Evolutionary conservation across 2,888 invertebrate genomes (phyloP).

Genomic region (Philonicus albiceps): DNA sequence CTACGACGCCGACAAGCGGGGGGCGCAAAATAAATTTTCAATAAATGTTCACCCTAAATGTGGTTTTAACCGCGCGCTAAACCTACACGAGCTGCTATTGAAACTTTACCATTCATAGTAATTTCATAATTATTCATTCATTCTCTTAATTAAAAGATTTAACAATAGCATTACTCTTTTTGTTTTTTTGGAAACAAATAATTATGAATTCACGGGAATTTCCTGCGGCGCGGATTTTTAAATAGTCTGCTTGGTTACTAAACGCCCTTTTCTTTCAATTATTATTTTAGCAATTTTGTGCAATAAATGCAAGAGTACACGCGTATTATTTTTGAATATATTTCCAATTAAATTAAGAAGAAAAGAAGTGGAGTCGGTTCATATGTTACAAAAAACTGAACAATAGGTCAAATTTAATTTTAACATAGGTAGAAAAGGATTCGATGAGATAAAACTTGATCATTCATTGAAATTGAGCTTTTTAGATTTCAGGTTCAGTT

Average conservation of each 20-base stretch:
- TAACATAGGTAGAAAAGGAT: no score
- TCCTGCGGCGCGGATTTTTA: neutral
- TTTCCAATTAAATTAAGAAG: neutral
- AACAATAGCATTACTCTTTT: neutral
- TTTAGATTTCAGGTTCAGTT: no score
- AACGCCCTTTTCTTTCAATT: neutral
- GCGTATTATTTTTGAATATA: neutral
- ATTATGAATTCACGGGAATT: neutral
- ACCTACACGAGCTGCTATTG: neutral
- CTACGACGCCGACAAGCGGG: neutral
- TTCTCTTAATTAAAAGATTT: neutral
- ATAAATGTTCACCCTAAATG: neutral
- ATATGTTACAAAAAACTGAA: no score
- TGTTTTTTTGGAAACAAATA: neutral
- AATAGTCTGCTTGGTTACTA: neutral
- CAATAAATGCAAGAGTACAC: neutral
- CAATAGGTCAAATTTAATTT: no score
- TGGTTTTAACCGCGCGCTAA: neutral
- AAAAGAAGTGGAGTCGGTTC: no score
- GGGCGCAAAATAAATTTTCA: conserved; percentile 15
- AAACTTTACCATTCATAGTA: neutral
- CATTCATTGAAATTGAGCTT: no score
- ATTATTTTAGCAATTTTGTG: neutral
- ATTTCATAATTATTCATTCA: neutral
- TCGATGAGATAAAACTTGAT: no score